Evolutionary conservation across 1,140 invertebrate species (phyloP).

Genomic region (Hyles euphorbiae): DNA sequence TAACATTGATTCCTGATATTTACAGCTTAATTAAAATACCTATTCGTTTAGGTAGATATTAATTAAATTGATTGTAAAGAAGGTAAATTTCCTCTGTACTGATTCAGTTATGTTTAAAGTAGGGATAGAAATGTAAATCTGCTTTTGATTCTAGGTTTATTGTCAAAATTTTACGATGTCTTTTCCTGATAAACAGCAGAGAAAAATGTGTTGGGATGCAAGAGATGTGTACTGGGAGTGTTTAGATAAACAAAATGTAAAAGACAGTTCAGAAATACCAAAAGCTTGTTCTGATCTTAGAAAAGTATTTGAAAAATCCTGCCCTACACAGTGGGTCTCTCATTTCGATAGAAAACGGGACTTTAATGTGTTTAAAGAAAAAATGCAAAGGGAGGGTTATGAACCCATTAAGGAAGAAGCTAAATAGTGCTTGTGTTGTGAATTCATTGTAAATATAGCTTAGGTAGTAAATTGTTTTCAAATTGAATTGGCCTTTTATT

Average conservation of each 20-base stretch:
- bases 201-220: slow-evolving; percentile 88
- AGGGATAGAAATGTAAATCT: background rate
- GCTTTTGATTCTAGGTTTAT: slow-evolving; percentile 35
- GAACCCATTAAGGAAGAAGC: slow-evolving; percentile 78
- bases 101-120: too few relatives aligned
- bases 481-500: slow-evolving; percentile 48
- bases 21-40: too few relatives aligned
- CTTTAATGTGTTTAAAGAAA: slow-evolving; percentile 92
- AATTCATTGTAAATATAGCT: slow-evolving; percentile 59
- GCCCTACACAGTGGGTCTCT: slow-evolving; percentile 93
- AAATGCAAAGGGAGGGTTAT: slow-evolving; percentile 90
- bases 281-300: slow-evolving; percentile 83
- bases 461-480: slow-evolving; percentile 58
- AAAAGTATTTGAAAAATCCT: slow-evolving; percentile 87
- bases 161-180: slow-evolving; percentile 79
- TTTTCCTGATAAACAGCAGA: slow-evolving; percentile 87
- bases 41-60: too few relatives aligned
- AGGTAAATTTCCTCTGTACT: too few relatives aligned
- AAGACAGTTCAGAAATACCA: slow-evolving; percentile 64
- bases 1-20: too few relatives aligned
- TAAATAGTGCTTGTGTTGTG: slow-evolving; percentile 30
- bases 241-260: slow-evolving; percentile 80
- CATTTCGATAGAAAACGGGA: slow-evolving; percentile 94
- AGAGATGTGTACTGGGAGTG: slow-evolving; percentile 94
- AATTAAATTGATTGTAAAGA: too few relatives aligned